Evolutionary conservation across 2,797 vertebrate species (phyloP), one percentile per base, ranked within the genome.

Genomic region (Perodicticus potto): DNA sequence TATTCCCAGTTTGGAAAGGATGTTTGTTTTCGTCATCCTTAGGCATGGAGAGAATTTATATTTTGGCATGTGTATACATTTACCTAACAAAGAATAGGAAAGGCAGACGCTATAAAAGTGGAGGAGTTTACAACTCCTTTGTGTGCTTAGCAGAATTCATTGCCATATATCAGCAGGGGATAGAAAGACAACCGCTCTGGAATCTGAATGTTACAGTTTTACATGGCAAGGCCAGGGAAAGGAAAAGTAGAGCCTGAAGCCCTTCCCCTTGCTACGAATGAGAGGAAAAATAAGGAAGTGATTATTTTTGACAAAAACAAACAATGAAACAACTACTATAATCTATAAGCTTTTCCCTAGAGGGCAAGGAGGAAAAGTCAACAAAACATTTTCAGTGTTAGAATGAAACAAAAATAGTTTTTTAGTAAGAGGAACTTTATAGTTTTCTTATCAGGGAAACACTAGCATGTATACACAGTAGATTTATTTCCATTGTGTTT

Each of bases 1-100:
- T 85, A 49, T 95, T 91, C 87, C 86, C 97, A 98, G 98, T 91
- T 95, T 86, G 77, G 20, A 94, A 94, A 93, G 96, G 63, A 96
- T 34, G 19, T 40, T 97, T 55, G 81, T 49, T 74, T 97, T 82
- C 73, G 78, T 94, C 45, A 70, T 85, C 43, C 76, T 34, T 5
- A 45, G 53, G 77, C 45, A 80, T 4, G 72, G 65, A 80, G 27
- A 55, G 29, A 29, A 85, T 37, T 82, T 91, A 73, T 70, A 61
- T 40, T 88, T 23, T 80, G 74, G 34, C 20, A 69, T 89, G 37
- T 86, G 2, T 34, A 67, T 40, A 67, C 4, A 77, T 74, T 70
- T 49, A 88, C 57, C 27, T 87, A 88, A 80, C 32, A 40, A 88
- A 81, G 11, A 63, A 96, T 86, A 95, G 34, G 43, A 85, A 91